Percentiles rank a stretch among this genome's conserved stretches.
Evolutionary conservation across 2,888 invertebrate genomes (phyloP).

Genomic region (Heliconius ethilla): DNA sequence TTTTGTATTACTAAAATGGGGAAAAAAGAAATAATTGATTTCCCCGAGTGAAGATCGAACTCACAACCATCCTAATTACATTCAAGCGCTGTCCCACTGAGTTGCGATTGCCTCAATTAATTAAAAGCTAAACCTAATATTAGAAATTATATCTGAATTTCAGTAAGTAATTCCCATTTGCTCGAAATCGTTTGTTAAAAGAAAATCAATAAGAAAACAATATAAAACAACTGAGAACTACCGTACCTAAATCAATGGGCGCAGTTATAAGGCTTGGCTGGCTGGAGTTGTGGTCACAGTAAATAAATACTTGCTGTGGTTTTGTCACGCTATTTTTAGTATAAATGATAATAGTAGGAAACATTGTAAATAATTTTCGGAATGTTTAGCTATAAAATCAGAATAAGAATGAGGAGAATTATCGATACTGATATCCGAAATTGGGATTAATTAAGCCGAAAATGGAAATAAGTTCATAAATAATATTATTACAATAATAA

Average conservation of each 20-base stretch:
- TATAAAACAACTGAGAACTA: not conserved
- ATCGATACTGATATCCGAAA: not conserved
- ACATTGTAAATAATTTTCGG: not conserved
- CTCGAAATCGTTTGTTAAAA: not conserved
- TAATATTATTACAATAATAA: not conserved
- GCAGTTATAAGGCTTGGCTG: slow-evolving; percentile 24
- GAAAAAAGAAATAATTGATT: too few relatives aligned
- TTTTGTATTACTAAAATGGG: too few relatives aligned
- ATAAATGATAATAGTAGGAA: not conserved
- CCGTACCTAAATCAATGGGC: slow-evolving; percentile 20
- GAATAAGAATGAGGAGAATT: too few relatives aligned
- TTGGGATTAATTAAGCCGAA: not conserved
- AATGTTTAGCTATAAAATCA: not conserved
- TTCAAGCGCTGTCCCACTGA: too few relatives aligned
- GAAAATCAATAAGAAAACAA: not conserved
- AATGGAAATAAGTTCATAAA: not conserved
- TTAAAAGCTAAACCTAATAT: too few relatives aligned
- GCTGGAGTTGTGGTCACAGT: slow-evolving; percentile 31
- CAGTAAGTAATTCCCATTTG: not conserved
- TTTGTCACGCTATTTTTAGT: slow-evolving; percentile 21
- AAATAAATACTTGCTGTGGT: slow-evolving; percentile 32
- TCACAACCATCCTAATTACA: too few relatives aligned
- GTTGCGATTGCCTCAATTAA: too few relatives aligned
- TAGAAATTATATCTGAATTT: not conserved
- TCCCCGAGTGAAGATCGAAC: too few relatives aligned